A percentile compares a stretch with the other conserved stretches of the same genome.
Conservation (phyloP, 2,113 vertebrate species). For the Neogobius melanostomus region DNA sequence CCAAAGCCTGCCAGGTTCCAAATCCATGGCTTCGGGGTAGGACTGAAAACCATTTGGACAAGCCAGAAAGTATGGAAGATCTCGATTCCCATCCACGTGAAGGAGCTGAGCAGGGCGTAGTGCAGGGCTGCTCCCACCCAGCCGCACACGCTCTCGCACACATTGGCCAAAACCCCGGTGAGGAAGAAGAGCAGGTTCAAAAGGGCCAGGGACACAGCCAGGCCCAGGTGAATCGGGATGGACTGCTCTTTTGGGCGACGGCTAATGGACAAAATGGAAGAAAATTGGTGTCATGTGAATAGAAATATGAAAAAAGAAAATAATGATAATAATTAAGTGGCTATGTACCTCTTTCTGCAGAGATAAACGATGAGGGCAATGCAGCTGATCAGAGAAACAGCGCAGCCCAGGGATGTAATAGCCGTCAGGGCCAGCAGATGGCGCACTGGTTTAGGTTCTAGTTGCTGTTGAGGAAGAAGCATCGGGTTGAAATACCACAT, state of each 20-base stretch:
- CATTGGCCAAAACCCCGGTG: constrained; percentile 69
- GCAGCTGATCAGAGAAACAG: constrained; percentile 70
- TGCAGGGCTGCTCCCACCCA: constrained; percentile 66
- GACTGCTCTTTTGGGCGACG: constrained; percentile 56
- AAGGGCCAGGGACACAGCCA: constrained; percentile 61
- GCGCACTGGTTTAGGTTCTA: constrained; percentile 57
- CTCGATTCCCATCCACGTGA: constrained; percentile 78
- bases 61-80: constrained; percentile 77
- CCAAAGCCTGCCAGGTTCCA: constrained; percentile 73
- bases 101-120: constrained; percentile 72
- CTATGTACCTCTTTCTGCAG: constrained; percentile 62
- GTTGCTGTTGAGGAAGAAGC: constrained; percentile 47
- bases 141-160: constrained; percentile 41
- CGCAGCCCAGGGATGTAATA: constrained; percentile 72
- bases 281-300: not conserved
- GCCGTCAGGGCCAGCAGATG: constrained; percentile 69
- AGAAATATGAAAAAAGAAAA: not conserved
- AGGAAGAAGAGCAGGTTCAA: constrained; percentile 72
- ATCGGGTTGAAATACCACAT: not conserved
- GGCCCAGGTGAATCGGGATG: constrained; percentile 63
- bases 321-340: not conserved
- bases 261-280: not conserved
- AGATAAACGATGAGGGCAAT: constrained; percentile 63
- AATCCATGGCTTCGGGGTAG: constrained; percentile 45
- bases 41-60: constrained; percentile 68